These are phyloP conservation scores for Diceros bicornis DNA, from an alignment of 2,797 vertebrate species.

Conservation along the genomic window DNA sequence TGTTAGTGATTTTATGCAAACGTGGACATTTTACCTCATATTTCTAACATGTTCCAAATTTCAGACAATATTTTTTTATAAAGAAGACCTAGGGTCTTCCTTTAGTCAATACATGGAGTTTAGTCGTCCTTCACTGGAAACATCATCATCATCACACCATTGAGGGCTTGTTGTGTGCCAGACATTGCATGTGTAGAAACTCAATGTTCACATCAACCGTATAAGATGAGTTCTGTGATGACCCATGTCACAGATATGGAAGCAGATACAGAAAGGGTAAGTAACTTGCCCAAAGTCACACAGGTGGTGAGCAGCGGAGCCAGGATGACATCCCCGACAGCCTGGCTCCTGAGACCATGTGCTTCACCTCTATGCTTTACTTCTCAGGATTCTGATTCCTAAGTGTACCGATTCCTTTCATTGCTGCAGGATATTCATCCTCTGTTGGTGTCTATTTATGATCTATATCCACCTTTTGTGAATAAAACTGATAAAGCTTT, in stretches of 20 bases:
- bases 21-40: constrained; percentile 3
- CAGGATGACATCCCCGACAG: neutral
- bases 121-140: neutral
- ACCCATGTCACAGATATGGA: neutral
- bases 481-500: constrained; percentile 70
- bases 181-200: no score
- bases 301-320: neutral
- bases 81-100: neutral
- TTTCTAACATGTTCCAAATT: neutral
- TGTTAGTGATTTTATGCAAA: neutral
- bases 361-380: neutral
- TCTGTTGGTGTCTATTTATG: constrained; percentile 12
- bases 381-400: constrained; percentile 11
- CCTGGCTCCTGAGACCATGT: neutral
- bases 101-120: neutral
- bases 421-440: neutral
- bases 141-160: neutral
- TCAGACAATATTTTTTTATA: neutral
- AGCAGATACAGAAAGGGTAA: neutral
- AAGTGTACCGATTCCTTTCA: neutral
- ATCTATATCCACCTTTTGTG: constrained; percentile 21
- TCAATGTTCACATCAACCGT: neutral
- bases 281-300: neutral
- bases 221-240: neutral
- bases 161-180: neutral